Evolutionary conservation across 1,140 invertebrate genomes (phyloP).

Genomic region (Orussus abietinus): DNA sequence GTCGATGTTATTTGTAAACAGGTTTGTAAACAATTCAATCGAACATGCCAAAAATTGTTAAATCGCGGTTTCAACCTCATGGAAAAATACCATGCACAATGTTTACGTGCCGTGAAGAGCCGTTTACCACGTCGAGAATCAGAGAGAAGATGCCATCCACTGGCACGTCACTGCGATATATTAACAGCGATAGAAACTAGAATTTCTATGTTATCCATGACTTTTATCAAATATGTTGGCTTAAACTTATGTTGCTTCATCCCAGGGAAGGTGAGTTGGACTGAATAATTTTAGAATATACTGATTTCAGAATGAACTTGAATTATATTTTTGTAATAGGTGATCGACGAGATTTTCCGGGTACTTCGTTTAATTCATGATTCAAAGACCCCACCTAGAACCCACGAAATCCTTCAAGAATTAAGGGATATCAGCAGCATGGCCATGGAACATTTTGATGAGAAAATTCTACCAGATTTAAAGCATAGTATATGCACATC

Average conservation of each 20-base stretch:
- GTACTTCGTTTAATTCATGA: conserved; percentile 68
- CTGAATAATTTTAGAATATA: background rate
- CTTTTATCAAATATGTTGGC: conserved; percentile 84
- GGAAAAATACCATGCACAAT: conserved; percentile 71
- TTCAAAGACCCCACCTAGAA: conserved; percentile 65
- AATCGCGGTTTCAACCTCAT: conserved; percentile 79
- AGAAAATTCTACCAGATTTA: conserved; percentile 71
- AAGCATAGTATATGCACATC: conserved; percentile 46
- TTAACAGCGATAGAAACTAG: conserved; percentile 86
- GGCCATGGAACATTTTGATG: conserved; percentile 96
- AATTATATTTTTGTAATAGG: conserved; percentile 54
- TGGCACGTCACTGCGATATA: conserved; percentile 84
- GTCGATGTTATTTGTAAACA: too few species aligned
- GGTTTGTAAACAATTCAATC: conserved; percentile 80
- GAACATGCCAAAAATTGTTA: conserved; percentile 68
- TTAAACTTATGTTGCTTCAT: conserved; percentile 84
- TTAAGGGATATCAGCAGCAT: conserved; percentile 89
- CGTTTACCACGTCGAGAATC: conserved; percentile 84
- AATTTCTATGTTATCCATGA: conserved; percentile 88
- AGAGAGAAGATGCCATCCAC: conserved; percentile 76
- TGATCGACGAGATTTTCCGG: conserved; percentile 81
- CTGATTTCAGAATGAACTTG: conserved; percentile 5
- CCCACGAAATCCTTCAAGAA: conserved; percentile 85
- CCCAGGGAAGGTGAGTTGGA: conserved; percentile 73
- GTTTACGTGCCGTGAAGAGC: conserved; percentile 73